Conservation (phyloP, 2,888 invertebrate genomes). For the Diabrotica balteata region DNA sequence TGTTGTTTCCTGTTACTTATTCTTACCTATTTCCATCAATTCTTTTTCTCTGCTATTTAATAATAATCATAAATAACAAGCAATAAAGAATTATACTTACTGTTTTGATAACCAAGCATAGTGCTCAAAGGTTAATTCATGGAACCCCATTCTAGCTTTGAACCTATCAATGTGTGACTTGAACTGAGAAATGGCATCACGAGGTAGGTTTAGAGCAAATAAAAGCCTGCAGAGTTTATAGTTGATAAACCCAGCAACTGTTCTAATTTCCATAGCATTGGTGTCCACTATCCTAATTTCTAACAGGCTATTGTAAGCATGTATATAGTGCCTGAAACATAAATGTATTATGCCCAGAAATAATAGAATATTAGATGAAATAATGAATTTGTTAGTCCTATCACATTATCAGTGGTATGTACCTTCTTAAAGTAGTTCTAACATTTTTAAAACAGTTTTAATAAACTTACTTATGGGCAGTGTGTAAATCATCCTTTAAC, state of each 20-base stretch:
- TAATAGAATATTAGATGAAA: not conserved
- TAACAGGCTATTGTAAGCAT: slow-evolving; percentile 88
- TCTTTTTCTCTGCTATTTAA: not conserved
- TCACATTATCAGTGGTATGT: no score
- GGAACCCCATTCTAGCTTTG: slow-evolving; percentile 79
- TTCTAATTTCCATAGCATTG: slow-evolving; percentile 91
- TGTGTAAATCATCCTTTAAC: slow-evolving; percentile 86
- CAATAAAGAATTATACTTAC: slow-evolving; percentile 62
- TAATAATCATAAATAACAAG: not conserved
- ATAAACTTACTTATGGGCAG: slow-evolving; percentile 75
- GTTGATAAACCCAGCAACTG: slow-evolving; percentile 93
- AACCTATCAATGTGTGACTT: slow-evolving; percentile 91
- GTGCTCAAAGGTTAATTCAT: slow-evolving; percentile 91
- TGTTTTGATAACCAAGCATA: slow-evolving; percentile 95
- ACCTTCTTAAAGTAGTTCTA: not conserved
- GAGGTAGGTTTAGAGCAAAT: slow-evolving; percentile 86
- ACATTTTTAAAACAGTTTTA: slow-evolving; percentile 1
- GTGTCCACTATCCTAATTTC: slow-evolving; percentile 90
- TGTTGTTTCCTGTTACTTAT: not conserved
- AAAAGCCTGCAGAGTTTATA: slow-evolving; percentile 93
- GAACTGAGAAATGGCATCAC: slow-evolving; percentile 95
- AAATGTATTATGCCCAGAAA: no score
- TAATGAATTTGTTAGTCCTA: no score
- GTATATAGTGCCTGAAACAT: slow-evolving; percentile 73
- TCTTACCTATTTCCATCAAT: no score